Evolutionary conservation across 2,888 invertebrate genomes (phyloP).

Genomic region (Arrhopalites spinosus): DNA sequence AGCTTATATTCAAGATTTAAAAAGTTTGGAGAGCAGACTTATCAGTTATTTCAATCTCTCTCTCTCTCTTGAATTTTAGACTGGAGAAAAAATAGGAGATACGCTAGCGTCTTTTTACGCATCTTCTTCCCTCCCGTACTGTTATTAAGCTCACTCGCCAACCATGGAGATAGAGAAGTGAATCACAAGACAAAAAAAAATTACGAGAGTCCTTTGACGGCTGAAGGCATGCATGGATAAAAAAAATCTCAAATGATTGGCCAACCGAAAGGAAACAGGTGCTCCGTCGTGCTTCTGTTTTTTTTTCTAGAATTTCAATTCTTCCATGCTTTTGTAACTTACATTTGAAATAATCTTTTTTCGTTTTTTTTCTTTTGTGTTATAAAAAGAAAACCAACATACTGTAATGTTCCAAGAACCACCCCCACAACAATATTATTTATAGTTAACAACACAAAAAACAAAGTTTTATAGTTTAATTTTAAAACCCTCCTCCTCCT

Average conservation of each 20-base stretch:
- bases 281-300: constrained; percentile 35
- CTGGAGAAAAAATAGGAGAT: constrained; percentile 40
- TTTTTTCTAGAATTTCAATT: no score
- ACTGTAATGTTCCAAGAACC: no score
- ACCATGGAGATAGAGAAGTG: constrained; percentile 24
- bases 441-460: no score
- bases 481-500: no score
- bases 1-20: no score
- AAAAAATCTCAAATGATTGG: constrained; percentile 43
- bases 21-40: no score
- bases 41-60: no score
- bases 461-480: no score
- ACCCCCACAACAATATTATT: no score
- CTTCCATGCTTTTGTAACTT: neutral
- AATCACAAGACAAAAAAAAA: constrained; percentile 13
- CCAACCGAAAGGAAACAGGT: constrained; percentile 46
- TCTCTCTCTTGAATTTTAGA: no score
- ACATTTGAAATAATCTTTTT: neutral
- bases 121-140: constrained; percentile 3
- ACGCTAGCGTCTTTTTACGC: constrained; percentile 36
- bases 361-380: no score
- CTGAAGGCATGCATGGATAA: constrained; percentile 36
- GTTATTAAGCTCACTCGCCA: constrained; percentile 42
- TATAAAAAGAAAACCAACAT: no score
- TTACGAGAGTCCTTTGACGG: constrained; percentile 15